Evolutionary conservation across 2,797 vertebrate species (phyloP).

Genomic region (Bradypodion ventrale): DNA sequence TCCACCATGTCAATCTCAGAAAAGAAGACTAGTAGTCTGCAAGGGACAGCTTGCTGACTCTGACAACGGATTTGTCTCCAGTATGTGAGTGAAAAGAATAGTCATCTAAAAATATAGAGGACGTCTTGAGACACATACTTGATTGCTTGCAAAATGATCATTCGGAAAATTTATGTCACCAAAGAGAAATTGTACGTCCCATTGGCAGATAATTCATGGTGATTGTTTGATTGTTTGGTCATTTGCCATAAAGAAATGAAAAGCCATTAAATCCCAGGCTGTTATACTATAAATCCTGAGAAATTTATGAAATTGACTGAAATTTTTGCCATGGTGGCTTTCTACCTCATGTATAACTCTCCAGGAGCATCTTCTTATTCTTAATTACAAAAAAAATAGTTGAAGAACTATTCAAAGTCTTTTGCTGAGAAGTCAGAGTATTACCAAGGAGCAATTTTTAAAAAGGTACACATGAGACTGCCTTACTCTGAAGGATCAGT

Average conservation of each 20-base stretch:
- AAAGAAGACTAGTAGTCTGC: too few relatives aligned
- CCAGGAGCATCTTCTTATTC: neutral
- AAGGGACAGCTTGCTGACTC: too few relatives aligned
- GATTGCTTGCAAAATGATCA: too few relatives aligned
- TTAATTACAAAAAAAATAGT: neutral
- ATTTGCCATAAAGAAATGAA: neutral
- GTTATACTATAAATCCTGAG: neutral
- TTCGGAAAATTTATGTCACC: too few relatives aligned
- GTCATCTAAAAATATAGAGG: too few relatives aligned
- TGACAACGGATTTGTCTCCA: too few relatives aligned
- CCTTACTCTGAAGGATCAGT: too few relatives aligned
- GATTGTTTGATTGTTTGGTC: neutral
- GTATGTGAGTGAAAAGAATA: too few relatives aligned
- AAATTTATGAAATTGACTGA: neutral
- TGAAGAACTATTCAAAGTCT: neutral
- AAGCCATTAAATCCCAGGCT: neutral
- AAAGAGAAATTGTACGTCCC: neutral
- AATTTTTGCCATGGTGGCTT: neutral
- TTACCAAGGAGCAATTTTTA: neutral
- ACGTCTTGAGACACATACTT: too few relatives aligned
- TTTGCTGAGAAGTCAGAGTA: neutral
- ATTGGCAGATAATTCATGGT: neutral
- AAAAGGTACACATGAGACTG: too few relatives aligned
- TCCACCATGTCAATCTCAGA: fast-evolving
- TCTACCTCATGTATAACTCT: neutral